Conservation (phyloP, 35 echinoderm and acorn worm species). For the Lytechinus variegatus region DNA sequence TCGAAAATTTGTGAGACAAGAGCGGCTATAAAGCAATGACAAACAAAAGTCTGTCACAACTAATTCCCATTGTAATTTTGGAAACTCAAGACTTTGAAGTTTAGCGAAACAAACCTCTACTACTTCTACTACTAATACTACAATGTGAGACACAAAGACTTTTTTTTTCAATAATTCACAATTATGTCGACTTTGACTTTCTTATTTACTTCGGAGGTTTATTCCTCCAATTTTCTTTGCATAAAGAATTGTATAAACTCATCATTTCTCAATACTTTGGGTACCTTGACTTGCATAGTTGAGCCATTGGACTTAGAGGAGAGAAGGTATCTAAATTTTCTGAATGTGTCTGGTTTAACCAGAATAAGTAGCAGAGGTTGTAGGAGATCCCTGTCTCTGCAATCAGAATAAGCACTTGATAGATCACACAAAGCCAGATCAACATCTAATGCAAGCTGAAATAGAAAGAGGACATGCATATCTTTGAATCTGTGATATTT, state of each 20-base stretch:
- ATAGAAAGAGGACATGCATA: neutral
- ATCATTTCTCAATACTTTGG: neutral
- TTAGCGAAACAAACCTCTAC: too few relatives aligned
- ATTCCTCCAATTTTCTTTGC: neutral
- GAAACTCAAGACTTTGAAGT: too few relatives aligned
- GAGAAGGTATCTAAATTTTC: neutral
- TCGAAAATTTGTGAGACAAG: too few relatives aligned
- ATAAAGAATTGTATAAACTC: neutral
- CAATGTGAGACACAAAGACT: too few relatives aligned
- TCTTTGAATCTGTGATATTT: neutral
- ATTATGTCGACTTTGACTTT: neutral
- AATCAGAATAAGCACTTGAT: neutral
- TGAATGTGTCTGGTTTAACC: neutral
- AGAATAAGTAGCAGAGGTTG: neutral
- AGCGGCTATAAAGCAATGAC: too few relatives aligned
- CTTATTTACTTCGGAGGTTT: neutral
- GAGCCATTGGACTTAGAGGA: neutral
- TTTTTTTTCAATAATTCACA: too few relatives aligned
- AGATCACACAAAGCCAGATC: neutral
- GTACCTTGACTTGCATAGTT: slow-evolving; percentile 11
- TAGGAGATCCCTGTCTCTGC: neutral
- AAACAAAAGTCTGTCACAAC: too few relatives aligned
- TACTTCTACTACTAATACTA: too few relatives aligned
- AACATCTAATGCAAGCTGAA: neutral
- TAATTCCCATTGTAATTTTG: too few relatives aligned